Base-by-base conservation (phyloP, 1,140 invertebrate species). In the Ruditapes philippinarum region DNA sequence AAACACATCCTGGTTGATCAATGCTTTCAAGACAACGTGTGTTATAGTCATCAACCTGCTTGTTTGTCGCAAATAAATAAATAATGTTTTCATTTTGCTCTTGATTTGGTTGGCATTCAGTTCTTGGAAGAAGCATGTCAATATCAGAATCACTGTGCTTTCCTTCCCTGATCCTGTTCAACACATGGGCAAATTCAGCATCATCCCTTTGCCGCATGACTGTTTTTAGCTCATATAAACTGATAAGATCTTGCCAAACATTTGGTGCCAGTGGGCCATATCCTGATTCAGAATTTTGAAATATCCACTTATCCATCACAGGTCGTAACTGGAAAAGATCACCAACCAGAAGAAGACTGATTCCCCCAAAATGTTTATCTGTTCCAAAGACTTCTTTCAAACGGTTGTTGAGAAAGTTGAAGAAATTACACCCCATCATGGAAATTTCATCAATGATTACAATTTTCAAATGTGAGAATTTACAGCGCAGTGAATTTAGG, bases 361-460 rank as follows among this genome's bases (percentile, higher is more conserved):
- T 51, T 60, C 88, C 84, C 28, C 89, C 92, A 91, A 92, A 92
- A 17, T 70, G 51, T 78, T 65, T 62, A n/a, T 57, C n/a, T 22
- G 31, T 76, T 12, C 79, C 89, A 51, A 40, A 89, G n/a, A 92
- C 78, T 85, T 92, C 89, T 45, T 92, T 89, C 33, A 92, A 74
- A 3, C 89, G 36, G 54, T 73, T 25, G 38, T 91, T 90, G 33
- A 91, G 89, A 36, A 88, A 92, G 62, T 91, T 91, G 1, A 91
- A 87, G 89, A 92, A 89, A 33, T 54, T 76, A 17, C 54, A 33
- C 2, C 92, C 92, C 76, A 92, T 82, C 91, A 92, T 92, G 0
- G 91, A 92, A 38, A 92, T 89, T 87, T 92, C 91, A 88, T 92
- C 89, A 68, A 91, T 92, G 25, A 91, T 76, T n/a, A 92, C 40